phyloP scores from a whole-genome alignment of 2,888 invertebrate genomes.

The Mellilla xanthometata region DNA sequence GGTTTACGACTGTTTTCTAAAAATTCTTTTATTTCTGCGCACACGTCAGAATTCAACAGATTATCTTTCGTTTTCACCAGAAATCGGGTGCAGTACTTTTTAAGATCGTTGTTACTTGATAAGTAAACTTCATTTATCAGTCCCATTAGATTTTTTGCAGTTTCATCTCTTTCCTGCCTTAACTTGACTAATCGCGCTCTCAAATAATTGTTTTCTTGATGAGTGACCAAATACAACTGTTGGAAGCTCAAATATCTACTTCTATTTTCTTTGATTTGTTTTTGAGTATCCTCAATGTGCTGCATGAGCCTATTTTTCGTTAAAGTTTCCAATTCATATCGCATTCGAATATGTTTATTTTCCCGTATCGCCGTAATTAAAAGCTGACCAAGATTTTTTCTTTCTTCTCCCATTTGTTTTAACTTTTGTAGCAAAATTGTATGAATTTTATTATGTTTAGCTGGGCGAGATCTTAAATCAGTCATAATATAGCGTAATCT shows the following conservation, averaged over 20 bases:
- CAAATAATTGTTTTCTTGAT: conserved; percentile 65
- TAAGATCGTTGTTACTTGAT: conserved; percentile 58
- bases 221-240: conserved; percentile 59
- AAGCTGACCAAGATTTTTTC: conserved; percentile 53
- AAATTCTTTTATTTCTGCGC: conserved; percentile 58
- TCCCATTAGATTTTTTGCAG: conserved; percentile 53
- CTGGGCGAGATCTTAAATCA: conserved; percentile 5
- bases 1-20: conserved; percentile 36
- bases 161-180: conserved; percentile 52
- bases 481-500: conserved; percentile 3
- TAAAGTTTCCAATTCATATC: conserved; percentile 55
- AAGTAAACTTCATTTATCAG: conserved; percentile 60
- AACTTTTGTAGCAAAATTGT: conserved; percentile 52
- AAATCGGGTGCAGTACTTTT: conserved; percentile 58
- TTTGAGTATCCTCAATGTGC: conserved; percentile 55
- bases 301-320: conserved; percentile 56
- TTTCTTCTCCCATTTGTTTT: conserved; percentile 53
- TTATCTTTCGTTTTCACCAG: conserved; percentile 58
- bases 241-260: conserved; percentile 58
- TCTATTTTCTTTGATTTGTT: conserved; percentile 57
- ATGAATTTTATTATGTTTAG: conserved; percentile 33
- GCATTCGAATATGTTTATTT: conserved; percentile 60
- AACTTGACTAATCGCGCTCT: conserved; percentile 56
- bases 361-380: conserved; percentile 58
- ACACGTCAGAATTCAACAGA: conserved; percentile 53